Evolutionary conservation across 2,888 invertebrate genomes (phyloP).

Genomic region (Ectobius pallidus): DNA sequence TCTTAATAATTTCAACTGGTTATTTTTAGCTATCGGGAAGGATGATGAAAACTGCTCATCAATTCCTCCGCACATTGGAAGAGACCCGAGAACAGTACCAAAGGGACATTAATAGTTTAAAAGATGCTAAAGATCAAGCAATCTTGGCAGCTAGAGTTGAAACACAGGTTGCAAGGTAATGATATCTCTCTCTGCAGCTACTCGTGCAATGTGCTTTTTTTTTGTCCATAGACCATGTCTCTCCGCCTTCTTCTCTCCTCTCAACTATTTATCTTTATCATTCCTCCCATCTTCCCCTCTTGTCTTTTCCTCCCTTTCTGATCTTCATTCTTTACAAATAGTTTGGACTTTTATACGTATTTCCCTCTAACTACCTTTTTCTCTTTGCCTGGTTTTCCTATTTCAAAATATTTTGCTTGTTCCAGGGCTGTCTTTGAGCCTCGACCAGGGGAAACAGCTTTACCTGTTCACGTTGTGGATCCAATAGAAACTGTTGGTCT

Average conservation of each 20-base stretch:
- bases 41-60: conserved; percentile 69
- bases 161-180: conserved; percentile 60
- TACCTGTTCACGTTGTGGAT: conserved; percentile 52
- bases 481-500: conserved; percentile 61
- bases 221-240: no score
- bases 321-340: no score
- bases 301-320: no score
- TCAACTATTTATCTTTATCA: no score
- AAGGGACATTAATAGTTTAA: conserved; percentile 67
- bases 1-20: no score
- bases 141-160: conserved; percentile 71
- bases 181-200: background rate
- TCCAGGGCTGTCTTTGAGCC: conserved; percentile 46
- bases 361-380: no score
- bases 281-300: no score
- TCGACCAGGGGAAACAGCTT: conserved; percentile 20
- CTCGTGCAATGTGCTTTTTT: no score
- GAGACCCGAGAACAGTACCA: conserved; percentile 72
- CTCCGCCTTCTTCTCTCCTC: no score
- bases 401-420: background rate
- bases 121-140: conserved; percentile 58
- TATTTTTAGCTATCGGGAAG: conserved; percentile 62
- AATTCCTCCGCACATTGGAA: conserved; percentile 74
- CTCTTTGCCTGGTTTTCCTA: no score
- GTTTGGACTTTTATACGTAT: no score